Evolutionary conservation across 2,113 vertebrate genomes (phyloP), one percentile per base, ranked within the genome.

Genomic region (Psophia crepitans): DNA sequence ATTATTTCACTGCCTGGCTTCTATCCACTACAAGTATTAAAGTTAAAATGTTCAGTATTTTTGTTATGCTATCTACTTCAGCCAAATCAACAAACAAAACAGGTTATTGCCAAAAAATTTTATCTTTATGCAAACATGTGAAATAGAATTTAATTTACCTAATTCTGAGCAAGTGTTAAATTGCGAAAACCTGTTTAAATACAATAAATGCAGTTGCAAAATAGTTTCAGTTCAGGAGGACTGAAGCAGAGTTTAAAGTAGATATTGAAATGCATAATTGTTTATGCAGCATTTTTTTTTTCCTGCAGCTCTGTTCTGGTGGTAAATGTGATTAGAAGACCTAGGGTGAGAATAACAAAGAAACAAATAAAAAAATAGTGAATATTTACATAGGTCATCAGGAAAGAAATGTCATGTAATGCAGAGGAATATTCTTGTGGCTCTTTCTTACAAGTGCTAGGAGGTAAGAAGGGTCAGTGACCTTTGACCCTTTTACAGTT

Each of bases 131-230:
- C 65, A 84, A 79, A 84, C 32, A 48, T 19, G 8, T 74, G n/a
- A 87, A 94, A 93, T 70, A 88, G 48, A 49, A 87, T 88, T 93
- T 94, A 74, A 95, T 92, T 65, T 94, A 53, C 84, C 69, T 73
- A 24, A 86, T 24, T 65, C 80, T 83, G 66, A 86, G 71, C 49
- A 90, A 80, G 53, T 33, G 48, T 88, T 92, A 87, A 53, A 71
- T 75, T 87, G 60, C 73, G 24, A 90, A 86, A 87, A 43, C 21
- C 28, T 71, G 33, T 89, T 73, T 80, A 77, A 92, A 46, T 43
- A 37, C 11, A 56, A 14, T 43, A 43, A 81, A 65, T 37, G 6
- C 23, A 53, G 26, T 28, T 83, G 35, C 19, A 76, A 84, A 51
- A 74, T 49, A 63, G 66, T 57, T 93, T 94, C 64, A 49, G 35